These are phyloP conservation scores for Andricus grossulariae DNA, from an alignment of 1,140 invertebrate genomes.

Conservation along the genomic window DNA sequence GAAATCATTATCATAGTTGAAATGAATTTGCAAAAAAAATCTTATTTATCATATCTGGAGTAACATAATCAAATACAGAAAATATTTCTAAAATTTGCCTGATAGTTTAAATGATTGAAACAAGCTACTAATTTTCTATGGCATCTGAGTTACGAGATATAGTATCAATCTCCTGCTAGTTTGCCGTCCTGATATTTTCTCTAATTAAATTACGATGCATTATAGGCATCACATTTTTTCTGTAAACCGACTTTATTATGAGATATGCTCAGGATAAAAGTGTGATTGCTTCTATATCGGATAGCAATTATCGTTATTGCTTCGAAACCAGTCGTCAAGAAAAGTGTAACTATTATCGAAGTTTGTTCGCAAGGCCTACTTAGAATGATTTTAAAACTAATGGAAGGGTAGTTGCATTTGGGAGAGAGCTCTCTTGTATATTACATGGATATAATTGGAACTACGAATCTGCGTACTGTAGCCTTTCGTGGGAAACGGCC, in stretches of 20 bases:
- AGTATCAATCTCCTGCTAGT: no score
- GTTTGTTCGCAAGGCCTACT: not conserved
- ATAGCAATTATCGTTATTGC: conserved; percentile 25
- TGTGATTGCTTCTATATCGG: conserved; percentile 19
- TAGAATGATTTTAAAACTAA: not conserved
- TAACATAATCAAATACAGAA: not conserved
- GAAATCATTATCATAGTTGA: no score
- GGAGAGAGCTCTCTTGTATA: not conserved
- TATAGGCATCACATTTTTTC: not conserved
- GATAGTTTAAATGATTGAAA: conserved; percentile 20
- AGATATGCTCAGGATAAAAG: conserved; percentile 15
- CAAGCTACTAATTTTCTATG: conserved; percentile 12
- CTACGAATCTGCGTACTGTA: not conserved
- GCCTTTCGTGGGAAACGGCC: conserved; percentile 8
- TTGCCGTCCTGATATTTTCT: conserved; percentile 14
- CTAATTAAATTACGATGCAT: conserved; percentile 30
- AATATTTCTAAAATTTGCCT: not conserved
- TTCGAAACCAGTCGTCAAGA: conserved; percentile 4
- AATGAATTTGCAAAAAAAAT: no score
- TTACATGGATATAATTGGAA: not conserved
- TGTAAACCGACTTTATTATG: conserved; percentile 11
- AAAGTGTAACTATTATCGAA: conserved; percentile 22
- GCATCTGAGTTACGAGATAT: conserved; percentile 15
- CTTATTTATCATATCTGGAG: no score
- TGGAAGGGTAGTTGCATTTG: conserved; percentile 7